Conservation (phyloP, 2,888 invertebrate species). For the Polyploca ridens region DNA sequence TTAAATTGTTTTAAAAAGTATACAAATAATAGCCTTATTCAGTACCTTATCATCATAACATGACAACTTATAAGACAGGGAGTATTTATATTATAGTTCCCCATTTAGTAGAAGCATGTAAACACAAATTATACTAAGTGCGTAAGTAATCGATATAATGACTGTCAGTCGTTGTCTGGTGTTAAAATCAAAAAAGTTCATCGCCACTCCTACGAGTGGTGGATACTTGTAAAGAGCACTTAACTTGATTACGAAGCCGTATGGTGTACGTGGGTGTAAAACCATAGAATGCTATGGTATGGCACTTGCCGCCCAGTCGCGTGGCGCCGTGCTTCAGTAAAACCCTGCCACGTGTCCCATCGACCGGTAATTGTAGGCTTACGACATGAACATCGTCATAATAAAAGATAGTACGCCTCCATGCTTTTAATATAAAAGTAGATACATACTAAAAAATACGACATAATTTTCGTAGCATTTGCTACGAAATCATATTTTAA, state of each 20-base stretch:
- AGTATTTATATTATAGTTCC: no score
- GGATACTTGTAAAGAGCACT: slow-evolving; percentile 73
- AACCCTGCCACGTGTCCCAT: slow-evolving; percentile 61
- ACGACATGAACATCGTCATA: slow-evolving; percentile 43
- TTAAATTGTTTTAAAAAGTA: no score
- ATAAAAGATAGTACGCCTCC: slow-evolving; percentile 27
- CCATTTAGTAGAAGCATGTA: background rate
- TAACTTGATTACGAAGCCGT: slow-evolving; percentile 82
- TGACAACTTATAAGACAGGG: no score
- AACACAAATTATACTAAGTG: slow-evolving; percentile 51
- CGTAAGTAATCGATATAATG: slow-evolving; percentile 33
- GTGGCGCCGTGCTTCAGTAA: slow-evolving; percentile 51
- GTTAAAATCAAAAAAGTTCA: slow-evolving; percentile 76
- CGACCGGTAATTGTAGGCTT: slow-evolving; percentile 62
- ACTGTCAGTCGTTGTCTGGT: slow-evolving; percentile 57
- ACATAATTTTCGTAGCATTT: background rate
- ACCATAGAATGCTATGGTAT: slow-evolving; percentile 46
- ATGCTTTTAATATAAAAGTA: slow-evolving; percentile 19
- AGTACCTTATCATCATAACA: no score
- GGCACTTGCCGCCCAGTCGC: slow-evolving; percentile 47
- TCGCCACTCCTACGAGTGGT: slow-evolving; percentile 57
- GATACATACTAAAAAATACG: background rate
- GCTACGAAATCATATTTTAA: background rate
- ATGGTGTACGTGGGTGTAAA: slow-evolving; percentile 49
- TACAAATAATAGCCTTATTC: no score